phyloP scores from a whole-genome alignment of 1,140 invertebrate species.

The Archegozetes longisetosus region DNA sequence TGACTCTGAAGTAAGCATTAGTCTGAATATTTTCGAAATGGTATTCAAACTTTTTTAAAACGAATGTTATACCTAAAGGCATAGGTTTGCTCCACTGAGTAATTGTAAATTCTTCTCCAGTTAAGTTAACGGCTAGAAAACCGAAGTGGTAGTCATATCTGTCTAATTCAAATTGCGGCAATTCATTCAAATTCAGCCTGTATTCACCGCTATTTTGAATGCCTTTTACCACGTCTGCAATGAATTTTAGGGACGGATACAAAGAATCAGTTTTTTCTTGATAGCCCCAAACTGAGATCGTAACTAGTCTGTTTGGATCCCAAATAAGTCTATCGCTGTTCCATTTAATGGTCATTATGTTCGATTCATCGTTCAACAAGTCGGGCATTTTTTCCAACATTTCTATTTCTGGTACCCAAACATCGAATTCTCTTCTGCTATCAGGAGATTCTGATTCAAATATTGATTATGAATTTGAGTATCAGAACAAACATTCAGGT shows the following conservation, averaged over 20 bases:
- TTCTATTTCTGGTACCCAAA: conserved; percentile 7
- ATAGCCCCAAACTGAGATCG: conserved; percentile 22
- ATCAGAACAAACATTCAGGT: background rate
- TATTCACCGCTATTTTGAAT: conserved; percentile 13
- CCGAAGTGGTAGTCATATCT: conserved; percentile 58
- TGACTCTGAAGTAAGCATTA: background rate
- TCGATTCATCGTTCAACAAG: background rate
- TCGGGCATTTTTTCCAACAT: conserved; percentile 7
- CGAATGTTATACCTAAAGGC: conserved; percentile 40
- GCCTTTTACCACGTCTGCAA: conserved; percentile 15
- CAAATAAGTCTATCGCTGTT: conserved; percentile 20
- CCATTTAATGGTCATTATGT: conserved; percentile 17
- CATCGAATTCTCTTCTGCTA: conserved; percentile 7
- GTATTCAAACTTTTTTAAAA: no score
- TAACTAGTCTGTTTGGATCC: conserved; percentile 12
- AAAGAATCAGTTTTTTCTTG: conserved; percentile 17
- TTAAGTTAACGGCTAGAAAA: conserved; percentile 75
- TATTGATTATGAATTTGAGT: background rate
- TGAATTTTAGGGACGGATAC: conserved; percentile 22
- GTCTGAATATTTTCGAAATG: no score
- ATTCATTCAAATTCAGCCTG: conserved; percentile 29
- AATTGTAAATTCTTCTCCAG: conserved; percentile 50
- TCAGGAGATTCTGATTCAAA: conserved; percentile 9
- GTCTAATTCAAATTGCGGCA: conserved; percentile 39
- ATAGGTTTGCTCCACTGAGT: conserved; percentile 75